Evolutionary conservation across 2,113 vertebrate genomes (phyloP), one percentile per base, ranked within the genome.

Genomic region (Lontra canadensis): DNA sequence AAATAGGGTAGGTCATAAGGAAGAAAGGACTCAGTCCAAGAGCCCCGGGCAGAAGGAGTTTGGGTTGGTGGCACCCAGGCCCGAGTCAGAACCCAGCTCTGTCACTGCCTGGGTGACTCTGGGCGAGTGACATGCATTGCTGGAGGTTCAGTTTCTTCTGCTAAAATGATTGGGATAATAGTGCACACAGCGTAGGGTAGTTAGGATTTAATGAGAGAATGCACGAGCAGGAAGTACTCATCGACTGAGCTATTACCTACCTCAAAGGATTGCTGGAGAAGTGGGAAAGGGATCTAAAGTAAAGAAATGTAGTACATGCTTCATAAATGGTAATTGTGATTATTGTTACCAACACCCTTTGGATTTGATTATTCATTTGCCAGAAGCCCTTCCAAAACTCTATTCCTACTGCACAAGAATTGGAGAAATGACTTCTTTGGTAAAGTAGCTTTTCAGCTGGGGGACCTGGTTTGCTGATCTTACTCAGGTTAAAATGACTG

Each of bases 401-500:
- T 96, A 93, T 95, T 97, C 96, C 69, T 97, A 61, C 80, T 13
- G 26, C 82, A 83, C 89, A 96, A 96, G 94, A 97, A 94, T 74
- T 0, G 12, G 96, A 94, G 97, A 96, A 98, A 96, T 97, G 94
- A 79, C 89, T 97, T 96, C 97, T 95, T 98, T 79, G 52, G 97
- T 94, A 93, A 97, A 97, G 87, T 98, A 95, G 78, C 90, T 98
- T 98, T 98, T 97, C 97, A 98, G 98, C 97, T 98, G 95, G 88
- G 96, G 93, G 97, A 98, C 73, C 21, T 21, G 93, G 95, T 97
- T 98, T 98, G 95, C 98, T 98, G 97, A 97, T 98, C 96, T 90
- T 96, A 69, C 86, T 93, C 95, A 96, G 97, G 98, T 98, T 98
- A 95, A 98, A 97, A 94, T 97, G 98, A 99, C 98, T 98, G 97